Base-by-base conservation (phyloP, 2,888 invertebrate genomes). In the Dasypogon diadema region DNA sequence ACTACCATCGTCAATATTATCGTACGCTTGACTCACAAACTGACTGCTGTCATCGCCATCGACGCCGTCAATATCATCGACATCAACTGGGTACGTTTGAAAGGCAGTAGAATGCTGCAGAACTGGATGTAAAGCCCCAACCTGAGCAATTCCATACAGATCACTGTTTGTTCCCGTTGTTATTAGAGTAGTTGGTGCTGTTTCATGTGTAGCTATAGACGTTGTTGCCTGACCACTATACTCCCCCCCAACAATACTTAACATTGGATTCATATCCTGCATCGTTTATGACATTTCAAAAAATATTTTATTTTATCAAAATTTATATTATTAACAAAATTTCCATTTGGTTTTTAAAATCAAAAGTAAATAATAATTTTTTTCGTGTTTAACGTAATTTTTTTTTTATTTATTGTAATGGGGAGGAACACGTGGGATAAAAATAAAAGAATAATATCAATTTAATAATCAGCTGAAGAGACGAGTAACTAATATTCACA, bases 261-360 rank as follows among this genome's bases (percentile, higher is more conserved):
- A 85, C 85, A 86, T 85, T 79, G 85, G 84, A 85, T 86, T 85
- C 81, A 86, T 82, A 81, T 86, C 85, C 86, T 86, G 81, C 79
- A 79, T 79, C 74, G 76, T 56, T 63, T 74, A 75, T 42, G 21
- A 74, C 24, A 30, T 60, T 58, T 14, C 54, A 54, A 70, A n/a
- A n/a, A 54, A 46, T 51, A 22, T 68, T 55, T 70, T 75, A 42
- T 12, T 75, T 37, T 26, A 58, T 16, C 24, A 10, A 21, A 72
- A 72, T 77, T 65, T 22, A 48, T 76, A 63, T 73, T 54, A 60
- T 77, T 70, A 63, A 65, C 12, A 26, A 54, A 68, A 54, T 74
- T 73, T 75, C 22, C 34, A 65, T 70, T 74, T 56, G 37, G 26
- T 75, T 73, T n/a, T 54, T 16, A 73, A 76, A 75, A 42, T 74